Conservation (phyloP, 2,113 vertebrate genomes). For the Ploceus nigricollis region DNA sequence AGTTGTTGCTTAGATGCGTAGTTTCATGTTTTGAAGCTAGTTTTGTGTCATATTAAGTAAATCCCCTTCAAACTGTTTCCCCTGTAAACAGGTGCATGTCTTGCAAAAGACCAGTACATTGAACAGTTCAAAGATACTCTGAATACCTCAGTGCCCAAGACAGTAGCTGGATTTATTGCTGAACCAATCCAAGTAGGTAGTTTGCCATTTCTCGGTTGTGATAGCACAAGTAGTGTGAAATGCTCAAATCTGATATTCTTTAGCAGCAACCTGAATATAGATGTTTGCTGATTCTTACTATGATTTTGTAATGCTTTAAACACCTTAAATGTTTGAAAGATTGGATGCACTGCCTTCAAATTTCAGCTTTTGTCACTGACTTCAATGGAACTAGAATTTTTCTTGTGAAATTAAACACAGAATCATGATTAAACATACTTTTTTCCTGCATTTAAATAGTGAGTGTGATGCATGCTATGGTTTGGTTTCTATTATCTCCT, state of each 20-base stretch:
- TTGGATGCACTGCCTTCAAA: neutral
- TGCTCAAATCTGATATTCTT: neutral
- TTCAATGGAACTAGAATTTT: neutral
- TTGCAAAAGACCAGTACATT: constrained; percentile 86
- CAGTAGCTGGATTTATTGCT: constrained; percentile 88
- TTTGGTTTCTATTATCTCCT: neutral
- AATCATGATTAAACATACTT: neutral
- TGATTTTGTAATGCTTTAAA: neutral
- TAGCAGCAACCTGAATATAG: neutral
- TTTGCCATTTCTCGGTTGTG: neutral
- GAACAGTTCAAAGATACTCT: constrained; percentile 88
- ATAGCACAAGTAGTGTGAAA: neutral
- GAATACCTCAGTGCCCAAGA: constrained; percentile 77
- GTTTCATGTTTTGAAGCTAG: neutral
- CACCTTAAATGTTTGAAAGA: neutral
- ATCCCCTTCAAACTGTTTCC: neutral
- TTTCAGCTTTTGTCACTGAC: neutral
- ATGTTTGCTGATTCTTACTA: neutral
- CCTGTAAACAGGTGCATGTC: constrained; percentile 78
- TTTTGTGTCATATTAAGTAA: neutral
- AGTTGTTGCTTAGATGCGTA: neutral
- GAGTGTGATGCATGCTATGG: neutral
- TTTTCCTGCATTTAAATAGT: neutral
- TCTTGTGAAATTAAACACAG: neutral
- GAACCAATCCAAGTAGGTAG: constrained; percentile 91